Percentiles rank a stretch among this genome's conserved stretches.
Evolutionary conservation across 2,888 invertebrate species (phyloP).

Genomic region (Baccha elongata): DNA sequence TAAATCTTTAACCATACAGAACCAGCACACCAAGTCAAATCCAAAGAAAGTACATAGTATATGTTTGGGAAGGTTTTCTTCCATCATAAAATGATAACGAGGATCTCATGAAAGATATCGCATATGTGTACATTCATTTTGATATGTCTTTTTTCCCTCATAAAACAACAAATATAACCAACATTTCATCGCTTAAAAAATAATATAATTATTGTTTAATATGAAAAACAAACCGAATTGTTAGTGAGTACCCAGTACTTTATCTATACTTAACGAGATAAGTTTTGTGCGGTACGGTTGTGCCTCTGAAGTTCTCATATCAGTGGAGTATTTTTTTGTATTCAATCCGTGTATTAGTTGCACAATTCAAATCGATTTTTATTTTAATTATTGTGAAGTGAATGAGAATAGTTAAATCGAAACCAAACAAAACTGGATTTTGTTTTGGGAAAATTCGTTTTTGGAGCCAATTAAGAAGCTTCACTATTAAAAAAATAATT

Average conservation of each 20-base stretch:
- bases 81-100: slow-evolving; percentile 67
- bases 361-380: slow-evolving; percentile 15
- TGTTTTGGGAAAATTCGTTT: slow-evolving; percentile 15
- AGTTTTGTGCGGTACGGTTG: slow-evolving; percentile 57
- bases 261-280: slow-evolving; percentile 72
- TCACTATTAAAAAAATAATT: neutral
- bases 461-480: slow-evolving; percentile 21
- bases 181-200: slow-evolving; percentile 68
- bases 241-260: slow-evolving; percentile 60
- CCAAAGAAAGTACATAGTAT: slow-evolving; percentile 1
- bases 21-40: neutral
- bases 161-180: slow-evolving; percentile 30
- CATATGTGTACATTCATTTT: slow-evolving; percentile 45
- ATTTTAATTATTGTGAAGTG: neutral
- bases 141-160: slow-evolving; percentile 6
- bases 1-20: slow-evolving; percentile 24
- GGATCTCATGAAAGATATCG: slow-evolving; percentile 71
- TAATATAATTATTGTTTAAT: slow-evolving; percentile 55
- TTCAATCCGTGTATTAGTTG: slow-evolving; percentile 14
- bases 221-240: slow-evolving; percentile 66
- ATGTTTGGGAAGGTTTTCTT: slow-evolving; percentile 29
- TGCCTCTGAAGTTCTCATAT: slow-evolving; percentile 40
- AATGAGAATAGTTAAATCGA: slow-evolving; percentile 1
- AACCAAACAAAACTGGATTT: slow-evolving; percentile 12
- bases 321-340: slow-evolving; percentile 9